These are phyloP conservation scores for Ceratothoa steindachneri DNA, from an alignment of 2,888 invertebrate genomes.

Conservation along the genomic window DNA sequence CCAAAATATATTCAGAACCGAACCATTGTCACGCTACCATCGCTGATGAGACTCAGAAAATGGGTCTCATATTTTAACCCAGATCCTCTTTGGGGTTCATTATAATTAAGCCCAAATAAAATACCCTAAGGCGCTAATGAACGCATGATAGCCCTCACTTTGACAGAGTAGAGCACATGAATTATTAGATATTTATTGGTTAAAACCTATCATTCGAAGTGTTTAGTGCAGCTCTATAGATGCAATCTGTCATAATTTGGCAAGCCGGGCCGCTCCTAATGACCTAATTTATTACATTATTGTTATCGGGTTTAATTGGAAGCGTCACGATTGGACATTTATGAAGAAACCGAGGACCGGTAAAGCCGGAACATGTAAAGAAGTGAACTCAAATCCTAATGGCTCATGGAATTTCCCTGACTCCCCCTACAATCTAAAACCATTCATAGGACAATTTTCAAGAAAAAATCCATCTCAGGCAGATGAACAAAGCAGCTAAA, in stretches of 20 bases:
- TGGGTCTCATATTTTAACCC: not conserved
- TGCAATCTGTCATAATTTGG: conserved; percentile 8
- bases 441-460: no score
- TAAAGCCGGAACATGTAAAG: not conserved
- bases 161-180: conserved; percentile 7
- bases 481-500: no score
- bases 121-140: conserved; percentile 12
- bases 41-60: not conserved
- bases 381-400: no score
- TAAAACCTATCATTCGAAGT: conserved; percentile 3
- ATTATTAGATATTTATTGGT: conserved; percentile 10
- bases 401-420: no score
- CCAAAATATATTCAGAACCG: not conserved
- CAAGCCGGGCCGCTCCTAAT: conserved; percentile 4
- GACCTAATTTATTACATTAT: conserved; percentile 10
- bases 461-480: no score
- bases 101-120: conserved; percentile 9
- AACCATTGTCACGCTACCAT: not conserved
- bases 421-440: no score
- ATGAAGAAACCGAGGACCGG: not conserved
- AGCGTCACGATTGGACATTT: not conserved
- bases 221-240: not conserved
- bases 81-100: not conserved
- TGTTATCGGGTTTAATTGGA: conserved; percentile 1
- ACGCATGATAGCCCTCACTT: not conserved